phyloP scores from a whole-genome alignment of 2,113 vertebrate genomes.

The Pangasianodon gigas region DNA sequence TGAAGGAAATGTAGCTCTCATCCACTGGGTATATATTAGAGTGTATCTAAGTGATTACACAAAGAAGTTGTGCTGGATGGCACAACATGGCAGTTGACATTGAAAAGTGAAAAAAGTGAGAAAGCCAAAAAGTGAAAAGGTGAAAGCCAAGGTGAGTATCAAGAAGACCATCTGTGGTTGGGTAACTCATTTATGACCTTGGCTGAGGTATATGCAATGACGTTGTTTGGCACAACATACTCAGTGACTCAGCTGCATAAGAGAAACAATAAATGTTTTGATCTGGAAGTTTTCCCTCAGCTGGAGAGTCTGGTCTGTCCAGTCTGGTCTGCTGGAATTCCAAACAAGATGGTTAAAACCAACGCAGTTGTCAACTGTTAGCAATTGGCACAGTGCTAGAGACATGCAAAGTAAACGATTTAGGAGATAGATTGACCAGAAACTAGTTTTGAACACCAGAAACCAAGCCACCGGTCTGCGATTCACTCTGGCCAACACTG shows the following conservation, averaged over 20 bases:
- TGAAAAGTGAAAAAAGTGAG: not conserved
- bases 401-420: slow-evolving; percentile 31
- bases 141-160: slow-evolving; percentile 20
- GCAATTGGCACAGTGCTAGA: not conserved
- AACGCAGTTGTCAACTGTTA: not conserved
- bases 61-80: not conserved
- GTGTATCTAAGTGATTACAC: not conserved
- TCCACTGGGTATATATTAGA: not conserved
- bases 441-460: not conserved
- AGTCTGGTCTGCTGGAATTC: slow-evolving; percentile 32
- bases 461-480: not conserved
- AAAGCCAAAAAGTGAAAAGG: too few relatives aligned
- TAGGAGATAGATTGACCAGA: not conserved
- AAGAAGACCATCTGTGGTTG: slow-evolving; percentile 12
- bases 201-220: slow-evolving; percentile 26
- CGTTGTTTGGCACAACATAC: slow-evolving; percentile 8
- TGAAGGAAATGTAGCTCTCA: not conserved
- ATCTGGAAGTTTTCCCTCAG: slow-evolving; percentile 13
- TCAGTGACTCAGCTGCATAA: slow-evolving; percentile 16
- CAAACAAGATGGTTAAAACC: not conserved
- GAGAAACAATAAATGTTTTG: slow-evolving; percentile 32
- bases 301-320: slow-evolving; percentile 23
- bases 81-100: not conserved
- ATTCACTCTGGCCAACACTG: slow-evolving; percentile 11
- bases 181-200: slow-evolving; percentile 36